A percentile compares a stretch with the other conserved stretches of the same genome.
These are phyloP conservation scores for Geococcyx californianus DNA, from an alignment of 2,113 vertebrate genomes.

Conservation along the genomic window DNA sequence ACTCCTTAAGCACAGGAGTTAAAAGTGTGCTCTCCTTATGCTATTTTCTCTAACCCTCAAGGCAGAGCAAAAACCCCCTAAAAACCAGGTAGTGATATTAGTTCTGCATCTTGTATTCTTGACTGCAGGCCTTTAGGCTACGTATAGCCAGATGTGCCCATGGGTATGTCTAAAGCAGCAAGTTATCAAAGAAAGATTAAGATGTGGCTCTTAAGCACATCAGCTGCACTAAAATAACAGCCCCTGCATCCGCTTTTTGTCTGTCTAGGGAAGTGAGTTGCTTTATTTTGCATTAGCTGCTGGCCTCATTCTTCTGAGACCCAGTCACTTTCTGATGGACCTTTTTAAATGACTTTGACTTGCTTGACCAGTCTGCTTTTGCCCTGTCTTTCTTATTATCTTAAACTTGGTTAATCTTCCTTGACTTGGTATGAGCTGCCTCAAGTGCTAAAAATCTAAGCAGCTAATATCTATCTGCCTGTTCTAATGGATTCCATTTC, in stretches of 20 bases:
- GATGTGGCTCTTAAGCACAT: background rate
- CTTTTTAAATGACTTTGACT: background rate
- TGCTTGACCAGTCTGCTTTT: background rate
- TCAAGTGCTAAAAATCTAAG: background rate
- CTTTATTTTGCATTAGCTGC: conserved; percentile 22
- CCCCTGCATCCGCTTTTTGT: background rate
- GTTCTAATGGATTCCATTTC: background rate
- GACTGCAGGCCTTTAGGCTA: background rate
- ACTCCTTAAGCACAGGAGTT: background rate
- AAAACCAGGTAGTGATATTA: background rate
- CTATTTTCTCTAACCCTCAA: background rate
- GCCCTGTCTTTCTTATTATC: background rate
- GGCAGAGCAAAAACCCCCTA: background rate
- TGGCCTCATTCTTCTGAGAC: background rate
- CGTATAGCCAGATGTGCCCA: background rate
- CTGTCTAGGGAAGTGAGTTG: background rate
- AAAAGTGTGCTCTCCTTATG: background rate
- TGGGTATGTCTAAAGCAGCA: background rate
- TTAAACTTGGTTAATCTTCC: background rate
- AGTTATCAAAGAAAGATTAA: background rate
- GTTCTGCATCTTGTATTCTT: background rate
- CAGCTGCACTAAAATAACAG: conserved; percentile 8
- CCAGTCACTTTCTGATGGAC: background rate
- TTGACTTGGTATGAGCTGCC: background rate
- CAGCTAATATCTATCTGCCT: background rate